Conservation (phyloP, 23 tunicate species). For the Ascidia mentula region DNA sequence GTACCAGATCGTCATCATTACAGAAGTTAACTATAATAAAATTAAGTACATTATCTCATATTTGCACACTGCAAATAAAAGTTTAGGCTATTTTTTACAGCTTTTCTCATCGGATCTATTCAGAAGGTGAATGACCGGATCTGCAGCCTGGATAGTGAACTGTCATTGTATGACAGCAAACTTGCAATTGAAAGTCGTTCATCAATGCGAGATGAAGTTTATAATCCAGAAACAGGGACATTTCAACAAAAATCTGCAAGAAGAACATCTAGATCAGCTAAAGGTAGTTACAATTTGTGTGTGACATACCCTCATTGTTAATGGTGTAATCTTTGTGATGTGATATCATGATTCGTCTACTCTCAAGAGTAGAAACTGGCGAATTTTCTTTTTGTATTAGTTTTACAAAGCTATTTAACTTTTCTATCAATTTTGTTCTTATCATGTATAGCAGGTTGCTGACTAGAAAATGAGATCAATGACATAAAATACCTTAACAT, state of each 20-base stretch:
- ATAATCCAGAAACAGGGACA: constrained; percentile 24
- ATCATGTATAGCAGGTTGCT: too few species aligned
- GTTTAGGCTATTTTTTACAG: not conserved
- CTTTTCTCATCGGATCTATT: constrained; percentile 80
- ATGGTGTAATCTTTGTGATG: too few species aligned
- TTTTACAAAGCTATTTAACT: too few species aligned
- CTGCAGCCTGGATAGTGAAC: constrained; percentile 41
- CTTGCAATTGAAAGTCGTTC: constrained; percentile 63
- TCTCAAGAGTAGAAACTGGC: too few species aligned
- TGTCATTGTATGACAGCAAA: constrained; percentile 70
- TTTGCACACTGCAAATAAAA: not conserved
- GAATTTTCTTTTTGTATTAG: too few species aligned
- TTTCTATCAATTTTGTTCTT: too few species aligned
- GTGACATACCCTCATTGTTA: too few species aligned
- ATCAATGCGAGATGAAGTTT: constrained; percentile 37
- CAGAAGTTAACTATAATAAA: too few species aligned
- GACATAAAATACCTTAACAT: too few species aligned
- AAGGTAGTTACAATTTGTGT: constrained; percentile 24
- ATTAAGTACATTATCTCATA: not conserved
- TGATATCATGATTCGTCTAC: too few species aligned
- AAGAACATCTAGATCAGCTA: constrained; percentile 42
- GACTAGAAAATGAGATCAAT: too few species aligned
- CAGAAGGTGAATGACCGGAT: constrained; percentile 67
- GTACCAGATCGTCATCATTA: too few species aligned
- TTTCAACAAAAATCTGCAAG: constrained; percentile 22